These are phyloP conservation scores for Leptinotarsa undecemlineata DNA, from an alignment of 1,140 invertebrate species.

Conservation along the genomic window DNA sequence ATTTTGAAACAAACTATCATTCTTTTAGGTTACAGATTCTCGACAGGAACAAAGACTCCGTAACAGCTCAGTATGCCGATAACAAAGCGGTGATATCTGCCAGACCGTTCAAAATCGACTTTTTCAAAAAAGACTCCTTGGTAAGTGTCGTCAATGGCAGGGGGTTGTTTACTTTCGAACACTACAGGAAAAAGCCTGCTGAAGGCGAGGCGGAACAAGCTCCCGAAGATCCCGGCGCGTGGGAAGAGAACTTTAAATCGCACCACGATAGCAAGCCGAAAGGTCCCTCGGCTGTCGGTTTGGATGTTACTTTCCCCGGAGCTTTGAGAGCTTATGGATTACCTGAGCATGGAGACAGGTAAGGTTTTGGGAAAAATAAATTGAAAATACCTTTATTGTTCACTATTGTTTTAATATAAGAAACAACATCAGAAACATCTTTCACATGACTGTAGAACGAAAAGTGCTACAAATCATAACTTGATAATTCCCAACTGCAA, in stretches of 20 bases:
- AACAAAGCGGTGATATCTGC: constrained; percentile 74
- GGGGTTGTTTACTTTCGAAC: constrained; percentile 90
- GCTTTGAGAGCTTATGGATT: constrained; percentile 94
- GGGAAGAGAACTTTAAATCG: constrained; percentile 96
- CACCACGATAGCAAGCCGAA: constrained; percentile 92
- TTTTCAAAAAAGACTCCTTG: constrained; percentile 74
- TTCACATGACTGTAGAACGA: too few relatives aligned
- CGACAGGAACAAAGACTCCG: constrained; percentile 59
- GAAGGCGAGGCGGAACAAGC: constrained; percentile 43
- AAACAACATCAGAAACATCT: too few relatives aligned
- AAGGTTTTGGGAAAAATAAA: neutral
- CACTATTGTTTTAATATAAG: too few relatives aligned
- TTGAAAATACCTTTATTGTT: too few relatives aligned
- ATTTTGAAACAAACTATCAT: constrained; percentile 12
- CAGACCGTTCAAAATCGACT: constrained; percentile 84
- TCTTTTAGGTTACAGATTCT: constrained; percentile 51
- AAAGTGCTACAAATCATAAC: too few relatives aligned
- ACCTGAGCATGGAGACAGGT: constrained; percentile 93
- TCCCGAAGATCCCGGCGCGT: constrained; percentile 78
- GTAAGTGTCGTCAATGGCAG: constrained; percentile 86
- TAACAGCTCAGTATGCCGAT: constrained; percentile 63
- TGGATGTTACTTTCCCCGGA: constrained; percentile 92
- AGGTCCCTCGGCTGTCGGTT: constrained; percentile 91
- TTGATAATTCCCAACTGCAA: too few relatives aligned
- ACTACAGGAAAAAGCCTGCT: constrained; percentile 69